Conservation (phyloP, 64 coral and sea anemone species). For the Pachyseris speciosa region DNA sequence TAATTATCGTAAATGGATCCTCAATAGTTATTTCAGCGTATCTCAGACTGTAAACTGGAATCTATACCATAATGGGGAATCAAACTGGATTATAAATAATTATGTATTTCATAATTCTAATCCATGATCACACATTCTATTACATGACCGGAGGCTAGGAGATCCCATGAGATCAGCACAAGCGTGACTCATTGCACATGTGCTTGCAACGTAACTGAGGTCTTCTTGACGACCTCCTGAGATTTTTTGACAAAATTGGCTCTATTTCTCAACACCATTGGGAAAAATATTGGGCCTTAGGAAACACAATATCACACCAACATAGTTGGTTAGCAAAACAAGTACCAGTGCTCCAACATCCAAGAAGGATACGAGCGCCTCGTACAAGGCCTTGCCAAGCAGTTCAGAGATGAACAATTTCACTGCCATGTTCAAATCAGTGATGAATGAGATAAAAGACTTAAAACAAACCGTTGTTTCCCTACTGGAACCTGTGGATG, state of each 20-base stretch:
- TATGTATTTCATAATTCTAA: too few species aligned
- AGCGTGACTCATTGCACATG: conserved; percentile 11
- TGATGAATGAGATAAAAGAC: conserved; percentile 40
- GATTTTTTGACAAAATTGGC: neutral
- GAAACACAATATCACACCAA: conserved; percentile 21
- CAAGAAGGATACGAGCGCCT: neutral
- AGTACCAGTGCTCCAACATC: conserved; percentile 11
- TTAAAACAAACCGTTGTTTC: conserved; percentile 32
- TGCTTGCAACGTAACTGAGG: neutral
- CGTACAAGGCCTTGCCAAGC: neutral
- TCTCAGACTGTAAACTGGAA: too few species aligned
- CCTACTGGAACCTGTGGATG: neutral
- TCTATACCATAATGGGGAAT: too few species aligned
- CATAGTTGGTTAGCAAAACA: conserved; percentile 27
- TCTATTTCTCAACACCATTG: conserved; percentile 32
- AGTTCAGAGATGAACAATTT: neutral
- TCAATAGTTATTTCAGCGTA: too few species aligned
- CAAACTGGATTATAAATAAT: too few species aligned
- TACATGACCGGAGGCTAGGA: conserved; percentile 37
- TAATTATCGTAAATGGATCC: too few species aligned
- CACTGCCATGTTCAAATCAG: conserved; percentile 48
- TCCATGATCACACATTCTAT: neutral
- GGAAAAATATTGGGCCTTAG: conserved; percentile 19
- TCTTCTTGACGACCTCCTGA: neutral
- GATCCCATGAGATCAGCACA: conserved; percentile 43